Evolutionary conservation across 2,113 vertebrate species (phyloP).

Genomic region (Pitta sordida): DNA sequence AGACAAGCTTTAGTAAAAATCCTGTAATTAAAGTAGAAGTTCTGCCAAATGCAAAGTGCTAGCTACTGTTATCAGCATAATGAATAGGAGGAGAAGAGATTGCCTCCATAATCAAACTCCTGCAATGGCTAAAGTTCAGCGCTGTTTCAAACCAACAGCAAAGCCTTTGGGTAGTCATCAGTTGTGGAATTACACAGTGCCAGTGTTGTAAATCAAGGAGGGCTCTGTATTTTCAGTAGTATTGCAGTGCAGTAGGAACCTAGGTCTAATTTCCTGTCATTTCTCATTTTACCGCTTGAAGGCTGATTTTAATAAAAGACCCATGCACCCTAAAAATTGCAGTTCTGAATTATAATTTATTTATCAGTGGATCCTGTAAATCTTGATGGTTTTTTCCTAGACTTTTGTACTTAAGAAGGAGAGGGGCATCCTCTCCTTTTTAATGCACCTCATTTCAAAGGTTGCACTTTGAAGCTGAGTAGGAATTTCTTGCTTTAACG

Average conservation of each 20-base stretch:
- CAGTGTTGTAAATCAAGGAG: neutral
- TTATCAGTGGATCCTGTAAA: conserved; percentile 25
- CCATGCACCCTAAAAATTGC: conserved; percentile 44
- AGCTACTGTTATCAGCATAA: conserved; percentile 30
- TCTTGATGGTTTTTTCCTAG: neutral
- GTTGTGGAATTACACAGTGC: conserved; percentile 7
- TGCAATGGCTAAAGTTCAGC: conserved; percentile 7
- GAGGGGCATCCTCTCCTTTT: neutral
- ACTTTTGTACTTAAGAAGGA: conserved; percentile 27
- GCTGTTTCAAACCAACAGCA: conserved; percentile 39
- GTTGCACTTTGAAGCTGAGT: neutral
- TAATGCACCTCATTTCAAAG: neutral
- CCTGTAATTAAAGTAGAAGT: conserved; percentile 49
- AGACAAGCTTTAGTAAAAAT: conserved; percentile 49
- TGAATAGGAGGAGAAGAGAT: conserved; percentile 27
- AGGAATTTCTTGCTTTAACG: neutral
- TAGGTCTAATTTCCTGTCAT: conserved; percentile 60
- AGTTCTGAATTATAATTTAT: conserved; percentile 51
- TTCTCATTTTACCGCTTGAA: conserved; percentile 45
- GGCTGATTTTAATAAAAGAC: conserved; percentile 55
- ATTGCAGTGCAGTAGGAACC: conserved; percentile 23
- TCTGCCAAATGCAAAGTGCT: neutral
- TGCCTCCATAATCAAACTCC: conserved; percentile 34
- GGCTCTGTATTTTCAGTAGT: neutral
- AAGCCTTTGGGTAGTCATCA: conserved; percentile 33